These are phyloP conservation scores for Austrofundulus limnaeus DNA, from an alignment of 2,113 vertebrate genomes.

Conservation along the genomic window DNA sequence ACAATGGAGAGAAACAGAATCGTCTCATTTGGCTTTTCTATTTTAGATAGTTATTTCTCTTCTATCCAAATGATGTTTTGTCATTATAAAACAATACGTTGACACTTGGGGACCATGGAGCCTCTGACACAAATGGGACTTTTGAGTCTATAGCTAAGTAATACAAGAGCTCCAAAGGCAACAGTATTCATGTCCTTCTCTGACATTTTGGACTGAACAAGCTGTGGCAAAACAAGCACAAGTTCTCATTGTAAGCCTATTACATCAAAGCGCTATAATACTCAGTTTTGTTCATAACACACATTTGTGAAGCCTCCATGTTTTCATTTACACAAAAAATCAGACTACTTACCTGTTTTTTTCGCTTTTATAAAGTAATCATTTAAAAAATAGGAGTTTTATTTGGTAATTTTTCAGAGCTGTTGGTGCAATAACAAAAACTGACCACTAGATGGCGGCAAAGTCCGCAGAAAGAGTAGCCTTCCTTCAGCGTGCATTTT, in stretches of 20 bases:
- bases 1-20: too few species aligned
- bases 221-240: background rate
- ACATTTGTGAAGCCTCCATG: too few species aligned
- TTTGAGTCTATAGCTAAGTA: too few species aligned
- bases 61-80: background rate
- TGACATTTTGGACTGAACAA: background rate
- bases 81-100: too few species aligned
- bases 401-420: background rate
- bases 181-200: background rate
- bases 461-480: constrained; percentile 28
- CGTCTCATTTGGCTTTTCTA: background rate
- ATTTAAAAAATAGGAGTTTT: background rate
- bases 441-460: constrained; percentile 55
- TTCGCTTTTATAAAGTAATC: background rate
- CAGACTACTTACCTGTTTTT: too few species aligned
- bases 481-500: too few species aligned
- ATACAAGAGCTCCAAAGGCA: background rate
- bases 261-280: too few species aligned
- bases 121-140: too few species aligned
- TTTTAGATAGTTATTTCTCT: background rate
- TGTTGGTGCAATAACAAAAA: background rate
- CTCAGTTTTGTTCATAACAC: too few species aligned
- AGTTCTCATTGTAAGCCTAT: too few species aligned
- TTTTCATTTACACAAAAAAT: too few species aligned
- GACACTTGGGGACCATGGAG: too few species aligned